A percentile compares a stretch with the other conserved stretches of the same genome.
Evolutionary conservation across 2,113 vertebrate genomes (phyloP).

Genomic region (Entelurus aequoreus): DNA sequence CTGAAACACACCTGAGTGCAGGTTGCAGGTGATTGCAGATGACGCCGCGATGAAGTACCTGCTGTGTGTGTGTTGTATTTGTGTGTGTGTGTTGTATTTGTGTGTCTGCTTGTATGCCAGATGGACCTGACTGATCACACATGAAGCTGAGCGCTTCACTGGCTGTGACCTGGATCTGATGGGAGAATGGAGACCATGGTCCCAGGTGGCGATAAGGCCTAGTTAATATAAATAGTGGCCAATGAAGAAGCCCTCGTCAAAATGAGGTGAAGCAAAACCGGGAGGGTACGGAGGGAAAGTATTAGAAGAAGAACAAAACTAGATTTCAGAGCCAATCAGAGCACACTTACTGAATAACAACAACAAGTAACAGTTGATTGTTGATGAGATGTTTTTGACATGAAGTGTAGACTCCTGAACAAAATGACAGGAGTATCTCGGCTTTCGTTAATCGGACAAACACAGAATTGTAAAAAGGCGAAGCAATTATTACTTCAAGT

Average conservation of each 20-base stretch:
- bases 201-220: constrained; percentile 76
- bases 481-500: too few species aligned
- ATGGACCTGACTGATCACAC: constrained; percentile 45
- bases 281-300: constrained; percentile 28
- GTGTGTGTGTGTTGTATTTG: constrained; percentile 24
- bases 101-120: constrained; percentile 45
- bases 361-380: too few species aligned
- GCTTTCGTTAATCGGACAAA: too few species aligned
- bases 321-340: constrained; percentile 30
- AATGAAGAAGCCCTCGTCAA: constrained; percentile 66
- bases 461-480: too few species aligned
- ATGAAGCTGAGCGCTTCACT: constrained; percentile 53
- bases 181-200: constrained; percentile 67
- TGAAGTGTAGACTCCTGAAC: too few species aligned
- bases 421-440: too few species aligned
- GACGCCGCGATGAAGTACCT: constrained; percentile 47
- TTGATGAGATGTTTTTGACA: too few species aligned
- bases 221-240: constrained; percentile 79
- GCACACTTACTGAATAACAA: too few species aligned
- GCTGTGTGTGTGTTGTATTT: constrained; percentile 17
- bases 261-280: constrained; percentile 61
- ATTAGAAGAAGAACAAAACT: constrained; percentile 31
- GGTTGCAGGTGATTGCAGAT: constrained; percentile 31
- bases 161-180: constrained; percentile 72
- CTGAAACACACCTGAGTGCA: constrained; percentile 42